Evolutionary conservation across 1,140 invertebrate genomes (phyloP), one percentile per base, ranked within the genome.

Genomic region (Antheraea mylitta): DNA sequence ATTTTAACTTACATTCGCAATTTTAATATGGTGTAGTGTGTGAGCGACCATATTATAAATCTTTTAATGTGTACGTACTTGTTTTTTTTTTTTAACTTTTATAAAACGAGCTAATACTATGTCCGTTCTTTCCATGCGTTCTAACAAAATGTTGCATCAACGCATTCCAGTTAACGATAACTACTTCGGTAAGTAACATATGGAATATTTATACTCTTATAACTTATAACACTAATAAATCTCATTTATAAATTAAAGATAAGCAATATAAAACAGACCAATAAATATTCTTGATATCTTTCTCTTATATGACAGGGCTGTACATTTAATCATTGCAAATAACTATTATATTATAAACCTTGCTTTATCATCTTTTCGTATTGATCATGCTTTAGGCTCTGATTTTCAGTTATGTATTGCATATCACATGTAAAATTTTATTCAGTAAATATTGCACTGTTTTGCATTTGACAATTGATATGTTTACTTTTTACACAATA

Each of bases 161-260:
- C 83, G 79, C 77, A 78, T 79, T 81, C 81, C 89, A 91, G 89
- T 90, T 94, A 99, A 99, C 94, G 98, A 99, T 95, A 99, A 99
- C 94, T 99, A 99, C 94, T 99, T 99, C 93, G 98, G 98, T 99
- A 97, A 98, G 98, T 94, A 86, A 75, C 30, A 58, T 37, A 16
- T 36, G 18, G 10, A 61, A 11, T 61, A 61, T 61, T 61, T 61
- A 53, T 53, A 16, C 16, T 53, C 45, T n/a, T 53, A 16, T 53
- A 53, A 53, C 11, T 6, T 13, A 16, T 53, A 53, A 53, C 13
- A 53, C 45, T 53, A 7, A 53, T 53, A 53, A 53, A 53, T 18
- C 9, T 18, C 8, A 65, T 48, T 37, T 42, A 38, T 64, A 36
- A 64, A 64, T 19, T 18, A 38, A 13, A 6, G 22, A 18, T 45